A percentile compares a stretch with the other conserved stretches of the same genome.
Evolutionary conservation across 2,888 invertebrate genomes (phyloP).

Genomic region (Blastobasis adustella): DNA sequence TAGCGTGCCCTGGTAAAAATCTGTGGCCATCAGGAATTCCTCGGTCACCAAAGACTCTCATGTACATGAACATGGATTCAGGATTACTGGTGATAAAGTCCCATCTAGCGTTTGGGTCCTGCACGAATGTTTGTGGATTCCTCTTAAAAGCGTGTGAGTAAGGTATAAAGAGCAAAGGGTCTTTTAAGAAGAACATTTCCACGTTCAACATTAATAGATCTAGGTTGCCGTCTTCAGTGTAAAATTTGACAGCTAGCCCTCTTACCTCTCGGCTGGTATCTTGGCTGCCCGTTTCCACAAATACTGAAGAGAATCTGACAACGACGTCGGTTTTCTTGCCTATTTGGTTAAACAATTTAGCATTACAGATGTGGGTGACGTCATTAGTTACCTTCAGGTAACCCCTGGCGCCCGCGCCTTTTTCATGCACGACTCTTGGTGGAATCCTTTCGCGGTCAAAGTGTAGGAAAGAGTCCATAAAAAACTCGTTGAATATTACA

Average conservation of each 20-base stretch:
- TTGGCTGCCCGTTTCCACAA: conserved; percentile 88
- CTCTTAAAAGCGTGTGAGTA: conserved; percentile 95
- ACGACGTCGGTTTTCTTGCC: conserved; percentile 86
- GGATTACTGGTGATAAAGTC: conserved; percentile 90
- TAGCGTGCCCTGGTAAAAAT: conserved; percentile 94
- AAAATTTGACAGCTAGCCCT: conserved; percentile 93
- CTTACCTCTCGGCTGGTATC: conserved; percentile 90
- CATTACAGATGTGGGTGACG: conserved; percentile 82
- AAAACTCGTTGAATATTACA: conserved; percentile 86
- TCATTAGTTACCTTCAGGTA: conserved; percentile 90
- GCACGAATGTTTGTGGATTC: conserved; percentile 90
- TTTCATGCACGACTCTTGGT: conserved; percentile 94
- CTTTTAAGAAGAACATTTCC: conserved; percentile 91
- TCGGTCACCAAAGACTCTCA: conserved; percentile 88
- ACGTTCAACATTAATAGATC: conserved; percentile 93
- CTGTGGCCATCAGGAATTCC: conserved; percentile 93
- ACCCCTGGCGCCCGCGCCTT: conserved; percentile 91
- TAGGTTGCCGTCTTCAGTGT: conserved; percentile 91
- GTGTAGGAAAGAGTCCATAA: conserved; percentile 83
- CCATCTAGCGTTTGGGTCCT: conserved; percentile 93
- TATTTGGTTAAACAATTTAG: conserved; percentile 80
- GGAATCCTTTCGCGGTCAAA: conserved; percentile 93
- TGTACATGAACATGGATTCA: conserved; percentile 86
- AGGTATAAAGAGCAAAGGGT: conserved; percentile 89
- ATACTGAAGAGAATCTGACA: conserved; percentile 85